Percentiles rank a stretch among this genome's conserved stretches.
Evolutionary conservation across 2,888 invertebrate genomes (phyloP).

Genomic region (Rhagonycha lutea): DNA sequence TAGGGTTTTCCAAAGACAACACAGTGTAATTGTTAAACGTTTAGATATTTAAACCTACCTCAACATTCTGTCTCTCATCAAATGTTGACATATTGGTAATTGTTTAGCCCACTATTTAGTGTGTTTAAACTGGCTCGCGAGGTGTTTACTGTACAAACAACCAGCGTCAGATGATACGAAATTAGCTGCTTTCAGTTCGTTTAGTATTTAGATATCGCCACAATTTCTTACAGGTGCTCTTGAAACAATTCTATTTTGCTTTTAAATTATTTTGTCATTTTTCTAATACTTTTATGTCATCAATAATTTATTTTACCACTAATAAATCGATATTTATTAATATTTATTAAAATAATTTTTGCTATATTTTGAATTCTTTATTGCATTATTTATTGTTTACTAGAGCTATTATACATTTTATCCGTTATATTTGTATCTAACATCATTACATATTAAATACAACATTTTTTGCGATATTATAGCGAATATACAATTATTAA

Average conservation of each 20-base stretch:
- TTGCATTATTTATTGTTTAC: neutral
- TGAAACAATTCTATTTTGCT: neutral
- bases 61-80: slow-evolving; percentile 33
- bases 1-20: neutral
- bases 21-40: neutral
- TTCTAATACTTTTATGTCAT: neutral
- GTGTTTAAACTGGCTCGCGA: slow-evolving; percentile 53
- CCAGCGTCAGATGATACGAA: slow-evolving; percentile 47
- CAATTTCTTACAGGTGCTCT: slow-evolving; percentile 30
- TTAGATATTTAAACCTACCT: slow-evolving; percentile 29
- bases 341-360: neutral
- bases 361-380: neutral
- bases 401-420: too few species aligned
- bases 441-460: too few species aligned
- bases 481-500: too few species aligned
- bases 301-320: neutral
- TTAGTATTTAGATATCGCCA: slow-evolving; percentile 36
- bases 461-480: too few species aligned
- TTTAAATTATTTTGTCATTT: neutral
- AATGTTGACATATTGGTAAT: slow-evolving; percentile 36
- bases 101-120: slow-evolving; percentile 44
- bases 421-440: too few species aligned
- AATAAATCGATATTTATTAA: neutral
- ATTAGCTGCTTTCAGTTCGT: slow-evolving; percentile 40
- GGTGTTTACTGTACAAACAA: slow-evolving; percentile 53